Evolutionary conservation across 1,140 invertebrate species (phyloP).

Genomic region (Himalopsyche phryganea): DNA sequence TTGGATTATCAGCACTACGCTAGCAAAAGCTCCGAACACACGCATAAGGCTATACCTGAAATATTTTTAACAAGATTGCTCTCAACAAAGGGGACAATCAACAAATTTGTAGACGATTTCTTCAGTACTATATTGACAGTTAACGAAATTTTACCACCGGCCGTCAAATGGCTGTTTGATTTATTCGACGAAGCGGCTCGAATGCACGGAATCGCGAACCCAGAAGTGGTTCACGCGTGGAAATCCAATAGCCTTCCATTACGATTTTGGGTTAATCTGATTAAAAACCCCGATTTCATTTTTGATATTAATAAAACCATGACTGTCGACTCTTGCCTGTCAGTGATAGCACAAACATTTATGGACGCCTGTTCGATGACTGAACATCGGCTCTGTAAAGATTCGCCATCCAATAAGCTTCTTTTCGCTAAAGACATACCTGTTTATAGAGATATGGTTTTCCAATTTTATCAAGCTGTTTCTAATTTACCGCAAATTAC

Average conservation of each 20-base stretch:
- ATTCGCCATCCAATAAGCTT: constrained; percentile 92
- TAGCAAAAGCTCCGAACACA: constrained; percentile 67
- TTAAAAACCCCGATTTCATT: constrained; percentile 96
- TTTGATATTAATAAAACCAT: constrained; percentile 93
- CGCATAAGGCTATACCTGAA: constrained; percentile 91
- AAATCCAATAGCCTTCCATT: constrained; percentile 93
- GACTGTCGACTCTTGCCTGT: constrained; percentile 87
- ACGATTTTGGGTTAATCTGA: constrained; percentile 95
- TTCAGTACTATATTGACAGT: constrained; percentile 84
- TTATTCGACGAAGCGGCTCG: constrained; percentile 87
- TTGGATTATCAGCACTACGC: constrained; percentile 67
- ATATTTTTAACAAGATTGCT: constrained; percentile 90
- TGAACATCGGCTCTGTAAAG: constrained; percentile 86
- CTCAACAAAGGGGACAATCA: constrained; percentile 92
- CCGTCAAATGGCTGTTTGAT: constrained; percentile 95
- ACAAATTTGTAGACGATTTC: constrained; percentile 96
- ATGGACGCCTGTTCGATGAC: constrained; percentile 92
- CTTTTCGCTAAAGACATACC: constrained; percentile 93
- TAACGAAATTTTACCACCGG: constrained; percentile 84
- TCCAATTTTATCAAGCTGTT: constrained; percentile 83
- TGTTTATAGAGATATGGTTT: constrained; percentile 82
- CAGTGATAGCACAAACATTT: constrained; percentile 93
- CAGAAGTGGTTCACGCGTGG: constrained; percentile 93
- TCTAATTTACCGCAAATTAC: constrained; percentile 81
- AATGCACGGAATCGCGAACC: constrained; percentile 72